Base-by-base conservation (phyloP, 2,888 invertebrate genomes). In the Chrysomela aeneicollis region DNA sequence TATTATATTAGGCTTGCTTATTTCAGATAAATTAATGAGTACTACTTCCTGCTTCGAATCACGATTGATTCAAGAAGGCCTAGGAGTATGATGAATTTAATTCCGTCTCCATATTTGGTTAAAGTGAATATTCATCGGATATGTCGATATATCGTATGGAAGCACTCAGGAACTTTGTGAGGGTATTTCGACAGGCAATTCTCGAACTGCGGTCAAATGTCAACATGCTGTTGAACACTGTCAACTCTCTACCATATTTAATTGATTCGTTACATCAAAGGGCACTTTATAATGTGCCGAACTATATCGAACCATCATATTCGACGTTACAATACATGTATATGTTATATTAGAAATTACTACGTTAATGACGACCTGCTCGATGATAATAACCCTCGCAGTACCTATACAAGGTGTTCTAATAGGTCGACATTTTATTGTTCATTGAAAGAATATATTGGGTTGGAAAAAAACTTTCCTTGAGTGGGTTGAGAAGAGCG, bases 121-220 rank as follows among this genome's bases (percentile, higher is more conserved):
- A 17, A 55, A 57, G 47, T 61, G 64, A 46, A 64, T 60, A 59
- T 61, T 35, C 57, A 61, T 49, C 42, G 2, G 35, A 42, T 57
- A 49, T 64, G 47, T 26, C 57, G 32, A 37, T 30, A 60, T 47
- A 61, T 35, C 57, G 37, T 46, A 46, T 47, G 26, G 61, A 57
- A 42, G 26, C 52, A 57, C 60, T 64, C 53, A 42, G 42, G 26
- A 61, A 61, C 49, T 64, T 60, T 30, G 46, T 51, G 22, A 61
- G 57, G 26, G 60, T 52, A 60, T 57, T 57, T 55, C 51, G 64
- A 55, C 64, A 52, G 37, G 59, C 61, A 46, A 58, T 64, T 57
- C 64, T 52, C 61, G 32, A 35, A 64, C 30, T 47, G 60, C 47
- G 61, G 58, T 64, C 49, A 49, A 50, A 57, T 61, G 53, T 59